Base-by-base conservation (phyloP, 2,797 vertebrate genomes). In the Oreonectes daqikongensis region DNA sequence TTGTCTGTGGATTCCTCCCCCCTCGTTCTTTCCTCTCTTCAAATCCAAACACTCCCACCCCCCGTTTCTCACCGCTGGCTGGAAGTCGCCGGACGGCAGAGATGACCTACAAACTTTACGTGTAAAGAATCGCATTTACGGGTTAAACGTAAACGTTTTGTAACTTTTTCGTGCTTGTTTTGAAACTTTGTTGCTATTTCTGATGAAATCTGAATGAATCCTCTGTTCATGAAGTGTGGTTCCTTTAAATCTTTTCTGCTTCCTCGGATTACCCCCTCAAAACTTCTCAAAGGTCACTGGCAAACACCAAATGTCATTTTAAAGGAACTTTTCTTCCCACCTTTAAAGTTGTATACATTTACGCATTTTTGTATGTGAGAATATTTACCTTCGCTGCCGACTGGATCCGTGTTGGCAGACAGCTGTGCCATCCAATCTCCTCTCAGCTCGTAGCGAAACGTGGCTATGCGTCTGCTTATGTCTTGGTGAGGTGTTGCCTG, bases 401-500 rank as follows among this genome's bases (percentile, higher is more conserved):
- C 84, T 57, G 88, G 86, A 69, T 86, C 88, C 0, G 92, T 87
- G 32, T 94, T 94, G 75, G 93, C 87, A 0, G 92, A 91, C 22
- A 94, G 84, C 14, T 86, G 91, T 0, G 91, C 91, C 0, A 86
- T 90, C 92, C 94, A 89, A 77, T 95, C 94, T 2, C 94, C 95
- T 11, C 92, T 91, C 85, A 97, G 88, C 83, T 97, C 94, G 0
- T 97, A 97, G 80, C 93, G 93, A 84, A 97, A 96, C 60, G 95
- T 91, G 0, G 96, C 95, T 5, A 96, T 95, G 80, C 95, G 92
- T 61, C 94, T 90, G 90, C 97, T 98, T 91, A 96, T 95, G 92
- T 97, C 95, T 44, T 87, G 93, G 64, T 97, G 95, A 0, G 92
- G 94, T 0, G 95, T 95, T n/a, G 96, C 95, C 81, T 97, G 96